A percentile compares a stretch with the other conserved stretches of the same genome.
These are phyloP conservation scores for Trinectes maculatus DNA, from an alignment of 2,113 vertebrate genomes.

Conservation along the genomic window DNA sequence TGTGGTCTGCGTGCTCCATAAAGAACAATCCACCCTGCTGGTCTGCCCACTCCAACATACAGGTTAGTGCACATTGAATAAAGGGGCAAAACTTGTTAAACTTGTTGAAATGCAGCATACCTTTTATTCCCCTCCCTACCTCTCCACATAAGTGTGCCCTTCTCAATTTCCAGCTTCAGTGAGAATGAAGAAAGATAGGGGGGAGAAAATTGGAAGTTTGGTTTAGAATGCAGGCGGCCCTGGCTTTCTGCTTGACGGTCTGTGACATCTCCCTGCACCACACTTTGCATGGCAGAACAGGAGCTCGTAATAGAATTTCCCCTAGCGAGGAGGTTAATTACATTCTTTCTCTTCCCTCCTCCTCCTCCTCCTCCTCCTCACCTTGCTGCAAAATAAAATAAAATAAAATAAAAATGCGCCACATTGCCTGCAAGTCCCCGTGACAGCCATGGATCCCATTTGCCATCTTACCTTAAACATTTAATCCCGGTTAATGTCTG, in stretches of 20 bases:
- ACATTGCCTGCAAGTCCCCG: constrained; percentile 77
- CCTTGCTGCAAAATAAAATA: constrained; percentile 43
- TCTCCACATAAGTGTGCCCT: constrained; percentile 76
- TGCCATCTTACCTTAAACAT: constrained; percentile 76
- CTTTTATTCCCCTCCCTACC: constrained; percentile 67
- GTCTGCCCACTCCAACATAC: constrained; percentile 36
- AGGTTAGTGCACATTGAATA: constrained; percentile 74
- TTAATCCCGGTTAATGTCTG: constrained; percentile 88
- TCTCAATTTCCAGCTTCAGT: constrained; percentile 91
- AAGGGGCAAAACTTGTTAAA: constrained; percentile 78
- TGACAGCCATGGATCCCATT: constrained; percentile 82
- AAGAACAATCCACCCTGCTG: constrained; percentile 31
- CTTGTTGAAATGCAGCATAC: constrained; percentile 72
- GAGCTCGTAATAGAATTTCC: constrained; percentile 96
- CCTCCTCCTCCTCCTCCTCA: neutral
- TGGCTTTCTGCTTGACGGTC: constrained; percentile 91
- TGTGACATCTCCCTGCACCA: constrained; percentile 92
- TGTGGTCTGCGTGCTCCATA: neutral
- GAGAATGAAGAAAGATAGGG: constrained; percentile 85
- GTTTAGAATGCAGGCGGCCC: constrained; percentile 95
- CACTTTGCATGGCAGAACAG: constrained; percentile 95
- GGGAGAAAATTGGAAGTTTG: constrained; percentile 83
- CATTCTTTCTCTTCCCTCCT: constrained; percentile 75
- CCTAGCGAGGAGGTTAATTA: constrained; percentile 96
- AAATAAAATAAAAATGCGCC: constrained; percentile 56